These are phyloP conservation scores for Garra rufa DNA, from an alignment of 2,113 vertebrate species.

Conservation along the genomic window DNA sequence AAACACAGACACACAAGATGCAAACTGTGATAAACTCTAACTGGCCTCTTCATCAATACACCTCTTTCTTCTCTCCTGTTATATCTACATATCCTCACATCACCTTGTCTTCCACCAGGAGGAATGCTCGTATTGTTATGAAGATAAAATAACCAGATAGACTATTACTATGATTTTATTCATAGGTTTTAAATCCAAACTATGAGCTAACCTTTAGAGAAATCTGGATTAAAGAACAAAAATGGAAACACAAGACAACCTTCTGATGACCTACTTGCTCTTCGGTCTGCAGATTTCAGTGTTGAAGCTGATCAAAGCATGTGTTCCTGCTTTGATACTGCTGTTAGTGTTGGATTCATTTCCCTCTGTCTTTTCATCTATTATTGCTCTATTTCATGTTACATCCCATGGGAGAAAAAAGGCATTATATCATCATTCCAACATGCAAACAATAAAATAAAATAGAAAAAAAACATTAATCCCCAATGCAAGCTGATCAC, in stretches of 20 bases:
- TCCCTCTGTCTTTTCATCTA: slow-evolving; percentile 39
- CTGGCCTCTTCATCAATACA: slow-evolving; percentile 32
- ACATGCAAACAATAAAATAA: slow-evolving; percentile 39
- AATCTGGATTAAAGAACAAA: slow-evolving; percentile 20
- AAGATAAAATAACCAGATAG: slow-evolving; percentile 16
- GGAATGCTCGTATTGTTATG: background rate
- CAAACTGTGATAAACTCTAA: slow-evolving; percentile 41
- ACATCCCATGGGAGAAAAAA: slow-evolving; percentile 17
- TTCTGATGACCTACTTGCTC: slow-evolving; percentile 21
- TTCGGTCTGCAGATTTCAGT: slow-evolving; percentile 24
- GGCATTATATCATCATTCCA: slow-evolving; percentile 35
- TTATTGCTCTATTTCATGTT: slow-evolving; percentile 36
- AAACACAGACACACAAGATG: slow-evolving; percentile 33
- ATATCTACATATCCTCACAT: slow-evolving; percentile 13
- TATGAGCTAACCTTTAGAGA: background rate
- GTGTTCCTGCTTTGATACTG: slow-evolving; percentile 31
- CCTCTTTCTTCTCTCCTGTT: slow-evolving; percentile 1
- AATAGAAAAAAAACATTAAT: slow-evolving; percentile 13
- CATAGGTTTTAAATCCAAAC: slow-evolving; percentile 8
- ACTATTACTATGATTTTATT: slow-evolving; percentile 31
- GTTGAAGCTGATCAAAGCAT: slow-evolving; percentile 41
- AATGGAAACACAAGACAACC: slow-evolving; percentile 31
- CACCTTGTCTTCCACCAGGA: background rate
- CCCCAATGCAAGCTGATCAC: background rate
- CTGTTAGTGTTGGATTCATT: slow-evolving; percentile 39